Evolutionary conservation across 2,888 invertebrate species (phyloP).

Genomic region (Ecdyonurus torrentis): DNA sequence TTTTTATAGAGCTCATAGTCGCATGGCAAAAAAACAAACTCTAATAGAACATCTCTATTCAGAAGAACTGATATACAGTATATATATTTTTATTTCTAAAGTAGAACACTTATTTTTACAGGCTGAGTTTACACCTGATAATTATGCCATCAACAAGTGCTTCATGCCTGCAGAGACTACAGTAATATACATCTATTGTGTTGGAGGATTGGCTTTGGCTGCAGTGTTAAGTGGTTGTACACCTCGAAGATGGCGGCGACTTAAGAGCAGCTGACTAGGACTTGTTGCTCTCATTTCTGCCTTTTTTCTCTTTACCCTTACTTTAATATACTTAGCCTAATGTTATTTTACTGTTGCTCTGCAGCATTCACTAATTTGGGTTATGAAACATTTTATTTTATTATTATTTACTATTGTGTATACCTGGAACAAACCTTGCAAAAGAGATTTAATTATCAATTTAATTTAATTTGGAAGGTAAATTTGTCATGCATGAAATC

Average conservation of each 20-base stretch:
- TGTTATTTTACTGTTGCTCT: too few relatives aligned
- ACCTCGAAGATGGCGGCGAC: slow-evolving; percentile 2
- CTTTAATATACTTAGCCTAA: not conserved
- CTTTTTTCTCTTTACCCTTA: not conserved
- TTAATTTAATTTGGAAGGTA: too few relatives aligned
- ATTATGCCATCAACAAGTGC: slow-evolving; percentile 60
- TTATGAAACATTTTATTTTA: too few relatives aligned
- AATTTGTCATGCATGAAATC: too few relatives aligned
- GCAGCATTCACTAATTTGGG: too few relatives aligned
- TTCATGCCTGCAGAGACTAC: slow-evolving; percentile 65
- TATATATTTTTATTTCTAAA: too few relatives aligned
- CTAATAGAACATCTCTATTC: not conserved
- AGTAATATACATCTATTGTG: slow-evolving; percentile 43
- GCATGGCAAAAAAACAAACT: too few relatives aligned
- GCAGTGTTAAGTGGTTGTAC: slow-evolving; percentile 12
- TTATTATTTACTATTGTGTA: too few relatives aligned
- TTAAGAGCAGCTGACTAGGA: slow-evolving; percentile 2
- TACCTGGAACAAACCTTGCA: too few relatives aligned
- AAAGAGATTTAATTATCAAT: too few relatives aligned
- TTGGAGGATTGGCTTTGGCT: slow-evolving; percentile 30
- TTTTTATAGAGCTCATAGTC: too few relatives aligned
- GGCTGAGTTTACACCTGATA: slow-evolving; percentile 56
- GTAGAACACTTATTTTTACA: slow-evolving; percentile 25
- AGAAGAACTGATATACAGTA: too few relatives aligned
- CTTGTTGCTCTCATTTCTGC: not conserved